Evolutionary conservation across 2,113 vertebrate species (phyloP).

Genomic region (Ardeotis arabs): DNA sequence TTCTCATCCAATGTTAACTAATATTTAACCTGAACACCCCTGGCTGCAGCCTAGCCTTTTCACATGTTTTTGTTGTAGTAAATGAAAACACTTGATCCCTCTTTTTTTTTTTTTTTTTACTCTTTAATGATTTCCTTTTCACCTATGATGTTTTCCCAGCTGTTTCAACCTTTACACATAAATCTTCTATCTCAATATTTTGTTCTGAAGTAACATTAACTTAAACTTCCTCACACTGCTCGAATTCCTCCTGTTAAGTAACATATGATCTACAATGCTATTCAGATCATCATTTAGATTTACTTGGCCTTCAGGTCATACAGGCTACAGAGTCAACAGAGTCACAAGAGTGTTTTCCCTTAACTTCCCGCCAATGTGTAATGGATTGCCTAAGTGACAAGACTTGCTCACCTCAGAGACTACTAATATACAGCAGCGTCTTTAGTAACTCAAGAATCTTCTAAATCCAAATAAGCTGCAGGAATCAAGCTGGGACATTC

Average conservation of each 20-base stretch:
- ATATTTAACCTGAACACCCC: background rate
- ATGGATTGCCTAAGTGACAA: background rate
- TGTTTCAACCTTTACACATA: background rate
- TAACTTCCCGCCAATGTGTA: background rate
- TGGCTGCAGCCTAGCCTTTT: background rate
- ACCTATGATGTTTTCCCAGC: background rate
- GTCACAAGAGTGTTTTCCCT: background rate
- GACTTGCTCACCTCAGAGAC: background rate
- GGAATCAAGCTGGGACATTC: background rate
- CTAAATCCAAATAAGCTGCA: background rate
- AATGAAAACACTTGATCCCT: background rate
- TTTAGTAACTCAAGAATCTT: background rate
- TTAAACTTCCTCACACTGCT: background rate
- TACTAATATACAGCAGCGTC: background rate
- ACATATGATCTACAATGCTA: background rate
- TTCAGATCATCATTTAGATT: background rate
- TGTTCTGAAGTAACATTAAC: background rate
- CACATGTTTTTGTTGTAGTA: background rate
- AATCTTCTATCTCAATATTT: background rate
- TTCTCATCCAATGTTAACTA: background rate
- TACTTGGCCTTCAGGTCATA: background rate
- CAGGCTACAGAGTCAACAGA: background rate
- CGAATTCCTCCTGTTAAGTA: background rate
- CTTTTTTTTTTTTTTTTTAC: background rate
- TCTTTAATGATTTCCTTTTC: background rate